phyloP scores from a whole-genome alignment of 2,888 invertebrate species.

The Leptinotarsa tumamoca region DNA sequence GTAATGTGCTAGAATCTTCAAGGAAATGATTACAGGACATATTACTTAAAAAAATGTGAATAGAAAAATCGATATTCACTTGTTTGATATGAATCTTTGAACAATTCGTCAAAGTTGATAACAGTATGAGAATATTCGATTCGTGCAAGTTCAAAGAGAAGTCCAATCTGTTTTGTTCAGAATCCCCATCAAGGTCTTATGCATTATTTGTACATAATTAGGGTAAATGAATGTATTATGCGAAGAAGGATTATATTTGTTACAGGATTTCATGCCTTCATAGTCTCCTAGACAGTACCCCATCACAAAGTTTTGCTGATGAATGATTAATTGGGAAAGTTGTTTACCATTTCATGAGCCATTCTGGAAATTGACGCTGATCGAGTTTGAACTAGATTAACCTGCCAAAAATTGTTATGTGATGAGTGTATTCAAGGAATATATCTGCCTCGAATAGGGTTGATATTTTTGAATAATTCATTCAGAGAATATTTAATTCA shows the following conservation, averaged over 20 bases:
- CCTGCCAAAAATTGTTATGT: conserved; percentile 17
- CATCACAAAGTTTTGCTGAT: conserved; percentile 29
- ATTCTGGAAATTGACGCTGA: conserved; percentile 7
- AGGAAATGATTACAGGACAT: too few species aligned
- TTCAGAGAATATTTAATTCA: not conserved
- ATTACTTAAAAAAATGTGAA: too few species aligned
- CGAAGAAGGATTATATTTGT: conserved; percentile 28
- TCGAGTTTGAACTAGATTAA: conserved; percentile 3
- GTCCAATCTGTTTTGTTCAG: not conserved
- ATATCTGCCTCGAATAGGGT: not conserved
- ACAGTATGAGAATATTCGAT: too few species aligned
- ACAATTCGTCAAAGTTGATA: not conserved
- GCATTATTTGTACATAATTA: conserved; percentile 19
- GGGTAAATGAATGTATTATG: conserved; percentile 20
- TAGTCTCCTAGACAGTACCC: conserved; percentile 22
- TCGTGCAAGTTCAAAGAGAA: not conserved
- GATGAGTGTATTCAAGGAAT: not conserved
- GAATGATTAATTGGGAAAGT: conserved; percentile 29
- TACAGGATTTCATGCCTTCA: conserved; percentile 27
- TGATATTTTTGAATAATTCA: not conserved
- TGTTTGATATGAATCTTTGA: too few species aligned
- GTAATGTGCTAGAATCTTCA: too few species aligned
- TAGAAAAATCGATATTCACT: too few species aligned
- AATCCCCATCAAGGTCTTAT: not conserved
- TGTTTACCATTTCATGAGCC: conserved; percentile 13